A percentile compares a stretch with the other conserved stretches of the same genome.
phyloP scores from a whole-genome alignment of 2,888 invertebrate species.

The Achlya flavicornis region DNA sequence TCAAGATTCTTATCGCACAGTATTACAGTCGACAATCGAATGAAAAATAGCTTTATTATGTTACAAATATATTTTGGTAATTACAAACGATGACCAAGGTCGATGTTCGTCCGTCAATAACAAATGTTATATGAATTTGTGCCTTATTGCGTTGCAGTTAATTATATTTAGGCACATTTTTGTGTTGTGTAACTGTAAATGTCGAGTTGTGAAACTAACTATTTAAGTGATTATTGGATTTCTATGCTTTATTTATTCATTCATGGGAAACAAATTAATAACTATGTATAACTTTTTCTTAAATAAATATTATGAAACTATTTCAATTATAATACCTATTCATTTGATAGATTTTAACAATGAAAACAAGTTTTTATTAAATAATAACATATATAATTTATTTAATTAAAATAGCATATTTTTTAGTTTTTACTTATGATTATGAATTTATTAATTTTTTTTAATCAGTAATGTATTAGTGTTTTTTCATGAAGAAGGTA shows the following conservation, averaged over 20 bases:
- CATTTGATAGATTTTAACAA: no score
- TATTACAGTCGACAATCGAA: conserved; percentile 17
- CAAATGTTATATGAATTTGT: conserved; percentile 26
- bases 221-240: conserved; percentile 13
- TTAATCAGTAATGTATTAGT: no score
- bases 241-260: background rate
- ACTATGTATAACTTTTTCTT: no score
- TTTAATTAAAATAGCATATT: no score
- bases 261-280: no score
- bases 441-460: no score
- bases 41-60: background rate
- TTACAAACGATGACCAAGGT: conserved; percentile 28
- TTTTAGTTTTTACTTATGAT: no score
- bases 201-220: background rate
- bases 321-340: no score
- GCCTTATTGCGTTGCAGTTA: conserved; percentile 23
- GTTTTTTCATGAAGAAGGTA: no score
- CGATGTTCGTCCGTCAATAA: conserved; percentile 27
- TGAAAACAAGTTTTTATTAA: no score
- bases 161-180: conserved; percentile 9
- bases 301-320: no score
- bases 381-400: no score
- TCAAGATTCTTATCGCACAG: conserved; percentile 11
- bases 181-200: conserved; percentile 15
- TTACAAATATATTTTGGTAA: background rate